Percentiles rank a stretch among this genome's conserved stretches.
These are phyloP conservation scores for Agapornis roseicollis DNA, from an alignment of 2,113 vertebrate species.

Conservation along the genomic window DNA sequence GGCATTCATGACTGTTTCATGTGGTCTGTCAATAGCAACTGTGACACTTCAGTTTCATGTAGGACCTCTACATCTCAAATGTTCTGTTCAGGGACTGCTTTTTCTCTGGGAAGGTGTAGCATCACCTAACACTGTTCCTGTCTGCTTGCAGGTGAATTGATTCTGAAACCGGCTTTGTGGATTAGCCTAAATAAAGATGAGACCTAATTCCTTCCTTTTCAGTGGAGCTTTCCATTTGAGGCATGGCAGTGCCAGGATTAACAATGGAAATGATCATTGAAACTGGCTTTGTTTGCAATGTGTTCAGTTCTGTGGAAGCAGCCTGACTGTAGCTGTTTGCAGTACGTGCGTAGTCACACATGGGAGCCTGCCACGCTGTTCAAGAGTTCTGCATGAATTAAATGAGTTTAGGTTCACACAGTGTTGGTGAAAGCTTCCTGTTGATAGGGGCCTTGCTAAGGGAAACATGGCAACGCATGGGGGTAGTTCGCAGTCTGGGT, in stretches of 20 bases:
- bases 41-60: not conserved
- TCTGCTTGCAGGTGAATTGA: not conserved
- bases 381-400: not conserved
- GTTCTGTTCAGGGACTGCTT: not conserved
- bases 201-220: not conserved
- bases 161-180: not conserved
- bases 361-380: not conserved
- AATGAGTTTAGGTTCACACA: not conserved
- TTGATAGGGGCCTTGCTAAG: not conserved
- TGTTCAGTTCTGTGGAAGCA: not conserved
- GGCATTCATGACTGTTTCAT: not conserved
- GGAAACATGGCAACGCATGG: fast-evolving
- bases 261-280: not conserved
- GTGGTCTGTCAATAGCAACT: not conserved
- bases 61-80: not conserved
- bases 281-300: not conserved
- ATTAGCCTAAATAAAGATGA: not conserved
- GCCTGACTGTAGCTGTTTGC: not conserved
- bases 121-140: not conserved
- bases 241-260: not conserved
- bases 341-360: not conserved
- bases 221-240: not conserved
- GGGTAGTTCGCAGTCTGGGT: not conserved
- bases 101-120: not conserved
- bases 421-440: not conserved